A percentile compares a stretch with the other conserved stretches of the same genome.
These are phyloP conservation scores for Eumacrocentrus americanus DNA, from an alignment of 2,888 invertebrate genomes.

Conservation along the genomic window DNA sequence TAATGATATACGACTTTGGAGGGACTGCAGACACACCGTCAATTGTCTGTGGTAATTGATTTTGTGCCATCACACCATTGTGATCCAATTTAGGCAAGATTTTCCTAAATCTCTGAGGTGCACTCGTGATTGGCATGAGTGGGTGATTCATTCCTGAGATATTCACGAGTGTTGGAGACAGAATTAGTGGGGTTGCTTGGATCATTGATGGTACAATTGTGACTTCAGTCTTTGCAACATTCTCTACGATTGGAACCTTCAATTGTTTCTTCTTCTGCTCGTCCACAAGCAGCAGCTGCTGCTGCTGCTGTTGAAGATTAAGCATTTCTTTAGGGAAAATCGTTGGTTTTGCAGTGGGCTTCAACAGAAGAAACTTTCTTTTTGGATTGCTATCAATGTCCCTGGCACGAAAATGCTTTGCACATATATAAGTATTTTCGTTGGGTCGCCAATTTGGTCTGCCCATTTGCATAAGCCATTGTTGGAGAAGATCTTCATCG, in stretches of 20 bases:
- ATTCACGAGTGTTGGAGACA: background rate
- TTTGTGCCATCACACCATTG: background rate
- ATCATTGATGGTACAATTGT: background rate
- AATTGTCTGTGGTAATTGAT: background rate
- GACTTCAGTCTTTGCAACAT: background rate
- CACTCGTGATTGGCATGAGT: background rate
- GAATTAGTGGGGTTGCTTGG: background rate
- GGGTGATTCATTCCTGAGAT: background rate
- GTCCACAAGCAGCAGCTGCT: too few species aligned
- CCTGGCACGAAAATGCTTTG: conserved; percentile 34
- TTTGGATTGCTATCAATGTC: conserved; percentile 28
- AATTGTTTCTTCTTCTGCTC: background rate
- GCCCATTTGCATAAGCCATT: conserved; percentile 36
- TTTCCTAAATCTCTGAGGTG: conserved; percentile 23
- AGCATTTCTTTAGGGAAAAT: conserved; percentile 34
- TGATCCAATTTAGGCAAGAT: conserved; percentile 26
- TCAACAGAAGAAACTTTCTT: conserved; percentile 27
- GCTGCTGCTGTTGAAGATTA: background rate
- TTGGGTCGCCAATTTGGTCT: conserved; percentile 28
- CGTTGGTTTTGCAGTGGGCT: conserved; percentile 37
- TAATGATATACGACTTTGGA: conserved; percentile 23
- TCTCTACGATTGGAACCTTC: background rate
- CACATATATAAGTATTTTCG: conserved; percentile 34
- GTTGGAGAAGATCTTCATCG: conserved; percentile 29
- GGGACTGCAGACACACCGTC: background rate